Evolutionary conservation across 2,797 vertebrate species (phyloP), one percentile per base, ranked within the genome.

Genomic region (Coendou prehensilis): DNA sequence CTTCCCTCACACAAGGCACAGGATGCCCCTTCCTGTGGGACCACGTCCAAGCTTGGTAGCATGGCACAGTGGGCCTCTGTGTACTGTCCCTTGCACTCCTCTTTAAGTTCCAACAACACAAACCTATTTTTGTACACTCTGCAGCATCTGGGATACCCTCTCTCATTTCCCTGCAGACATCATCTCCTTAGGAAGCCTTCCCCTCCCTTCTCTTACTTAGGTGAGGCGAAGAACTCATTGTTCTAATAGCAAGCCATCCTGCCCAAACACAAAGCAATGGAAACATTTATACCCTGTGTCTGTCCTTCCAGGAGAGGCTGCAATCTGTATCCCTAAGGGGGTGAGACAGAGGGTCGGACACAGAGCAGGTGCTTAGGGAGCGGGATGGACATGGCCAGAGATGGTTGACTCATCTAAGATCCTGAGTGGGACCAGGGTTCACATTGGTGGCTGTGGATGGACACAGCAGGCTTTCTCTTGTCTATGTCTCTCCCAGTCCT

Each of bases 381-480:
- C 7, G 20, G 22, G 79, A 14, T 6, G 28, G 63, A 82, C 63
- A 63, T 37, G 33, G 30, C 23, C 15, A 67, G 28, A 84, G n/a
- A 80, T 6, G 8, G 30, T 26, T 30, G 20, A 67, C 57, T 89
- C 30, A 33, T 33, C 67, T 69, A 64, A 90, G 5, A 22, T n/a
- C 15, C 1, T 15, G 23, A 26, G 22, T 57, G 59, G 47, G 54
- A 78, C 79, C 8, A 18, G 64, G 5, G 8, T 1, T 57, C 83
- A 84, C 8, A 28, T 6, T 15, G 13, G 2, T 5, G 52, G 47
- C 45, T 87, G 81, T 63, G 28, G 54, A 13, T 52, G 64, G 37
- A 14, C 1, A 14, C 14, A 13, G 28, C 4, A 3, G 56, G 14
- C 54, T 88, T 52, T 78, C 1, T 8, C 2, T 41, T 0, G 5